Percentiles rank a stretch among this genome's conserved stretches.
Conservation (phyloP, 2,797 vertebrate species). For the Austrolebias charrua region DNA sequence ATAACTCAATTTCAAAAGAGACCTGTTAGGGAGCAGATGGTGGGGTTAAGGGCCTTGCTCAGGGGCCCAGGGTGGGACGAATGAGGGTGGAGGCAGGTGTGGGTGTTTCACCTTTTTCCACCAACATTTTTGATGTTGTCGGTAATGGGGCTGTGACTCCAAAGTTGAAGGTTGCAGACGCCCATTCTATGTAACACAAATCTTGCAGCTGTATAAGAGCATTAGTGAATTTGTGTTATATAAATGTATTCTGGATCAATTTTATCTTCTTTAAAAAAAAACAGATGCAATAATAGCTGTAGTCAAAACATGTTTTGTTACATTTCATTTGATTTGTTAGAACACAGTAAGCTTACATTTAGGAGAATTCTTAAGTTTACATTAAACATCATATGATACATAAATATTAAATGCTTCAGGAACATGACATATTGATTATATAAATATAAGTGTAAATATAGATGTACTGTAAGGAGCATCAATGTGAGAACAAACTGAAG, state of each 20-base stretch:
- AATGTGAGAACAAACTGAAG: background rate
- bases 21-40: too few species aligned
- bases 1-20: too few species aligned
- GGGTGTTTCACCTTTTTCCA: too few species aligned
- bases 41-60: too few species aligned
- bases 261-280: background rate
- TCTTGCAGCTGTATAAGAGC: constrained; percentile 7
- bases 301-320: background rate
- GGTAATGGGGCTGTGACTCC: too few species aligned
- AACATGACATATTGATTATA: constrained; percentile 4
- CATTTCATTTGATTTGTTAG: background rate
- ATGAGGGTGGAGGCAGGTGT: too few species aligned
- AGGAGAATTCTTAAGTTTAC: background rate
- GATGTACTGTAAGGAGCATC: background rate
- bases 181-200: background rate
- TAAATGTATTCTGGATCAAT: background rate
- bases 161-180: background rate
- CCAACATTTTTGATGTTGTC: too few species aligned
- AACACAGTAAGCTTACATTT: background rate
- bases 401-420: background rate
- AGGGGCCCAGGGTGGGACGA: too few species aligned
- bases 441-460: background rate
- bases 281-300: background rate
- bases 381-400: background rate
- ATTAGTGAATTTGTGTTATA: constrained; percentile 9